Conservation (phyloP, 2,888 invertebrate species). For the Ectemnius lituratus region DNA sequence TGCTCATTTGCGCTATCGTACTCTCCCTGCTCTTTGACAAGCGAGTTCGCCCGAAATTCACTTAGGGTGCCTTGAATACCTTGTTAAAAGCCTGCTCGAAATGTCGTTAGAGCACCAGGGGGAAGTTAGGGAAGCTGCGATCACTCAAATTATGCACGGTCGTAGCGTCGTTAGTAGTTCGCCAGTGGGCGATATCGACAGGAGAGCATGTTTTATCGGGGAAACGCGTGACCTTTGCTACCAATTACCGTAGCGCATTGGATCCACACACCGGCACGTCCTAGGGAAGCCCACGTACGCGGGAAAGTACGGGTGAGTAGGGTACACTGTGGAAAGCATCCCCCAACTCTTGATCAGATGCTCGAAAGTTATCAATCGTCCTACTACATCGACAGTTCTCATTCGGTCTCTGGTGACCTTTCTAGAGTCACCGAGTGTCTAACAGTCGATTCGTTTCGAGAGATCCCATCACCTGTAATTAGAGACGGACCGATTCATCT, state of each 20-base stretch:
- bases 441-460: background rate
- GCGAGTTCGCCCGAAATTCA: background rate
- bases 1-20: background rate
- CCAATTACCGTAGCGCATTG: background rate
- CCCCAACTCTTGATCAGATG: background rate
- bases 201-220: background rate
- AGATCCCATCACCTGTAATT: background rate
- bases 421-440: background rate
- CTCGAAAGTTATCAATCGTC: background rate
- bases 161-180: background rate
- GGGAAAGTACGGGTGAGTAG: background rate
- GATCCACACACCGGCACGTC: background rate
- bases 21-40: background rate
- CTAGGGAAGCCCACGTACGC: background rate
- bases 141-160: background rate
- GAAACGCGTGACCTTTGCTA: background rate
- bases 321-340: background rate
- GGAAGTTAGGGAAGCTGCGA: background rate
- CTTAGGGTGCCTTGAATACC: background rate
- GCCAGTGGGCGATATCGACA: background rate
- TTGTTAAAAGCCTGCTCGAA: conserved; percentile 9
- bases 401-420: background rate
- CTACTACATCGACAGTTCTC: background rate
- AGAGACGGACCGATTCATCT: background rate
- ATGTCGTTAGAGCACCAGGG: background rate